These are phyloP conservation scores for Patella ulyssiponensis DNA, from an alignment of 2,888 invertebrate genomes.

Conservation along the genomic window DNA sequence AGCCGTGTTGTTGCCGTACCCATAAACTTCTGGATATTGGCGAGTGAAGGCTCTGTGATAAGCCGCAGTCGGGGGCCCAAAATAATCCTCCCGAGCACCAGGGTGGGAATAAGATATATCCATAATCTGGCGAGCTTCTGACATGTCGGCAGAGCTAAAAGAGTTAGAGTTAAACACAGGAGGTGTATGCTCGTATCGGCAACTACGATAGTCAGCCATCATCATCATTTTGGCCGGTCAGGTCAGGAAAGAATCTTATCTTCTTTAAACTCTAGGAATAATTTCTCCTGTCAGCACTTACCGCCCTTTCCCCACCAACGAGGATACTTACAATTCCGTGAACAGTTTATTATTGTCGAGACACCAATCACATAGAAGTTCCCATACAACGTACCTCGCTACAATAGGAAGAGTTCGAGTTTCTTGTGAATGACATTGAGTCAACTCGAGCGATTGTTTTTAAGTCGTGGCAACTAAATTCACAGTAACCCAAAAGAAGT, in stretches of 20 bases:
- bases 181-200: slow-evolving; percentile 64
- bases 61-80: slow-evolving; percentile 39
- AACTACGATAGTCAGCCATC: slow-evolving; percentile 69
- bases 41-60: slow-evolving; percentile 43
- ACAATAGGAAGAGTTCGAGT: no score
- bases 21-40: slow-evolving; percentile 50
- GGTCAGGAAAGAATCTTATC: no score
- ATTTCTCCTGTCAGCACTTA: slow-evolving; percentile 4
- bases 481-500: not conserved
- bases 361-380: no score
- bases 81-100: slow-evolving; percentile 48
- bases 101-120: slow-evolving; percentile 61
- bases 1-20: slow-evolving; percentile 38
- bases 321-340: no score
- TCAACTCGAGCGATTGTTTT: no score
- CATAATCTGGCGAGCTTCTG: slow-evolving; percentile 60
- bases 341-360: no score
- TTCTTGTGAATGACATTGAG: no score
- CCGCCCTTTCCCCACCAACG: not conserved
- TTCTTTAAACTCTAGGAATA: no score
- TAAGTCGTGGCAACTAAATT: no score
- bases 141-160: slow-evolving; percentile 46
- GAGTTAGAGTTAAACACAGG: slow-evolving; percentile 30
- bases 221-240: slow-evolving; percentile 56
- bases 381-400: no score